Percentiles rank a stretch among this genome's conserved stretches.
phyloP scores from a whole-genome alignment of 2,113 vertebrate genomes.

The Cettia cetti region DNA sequence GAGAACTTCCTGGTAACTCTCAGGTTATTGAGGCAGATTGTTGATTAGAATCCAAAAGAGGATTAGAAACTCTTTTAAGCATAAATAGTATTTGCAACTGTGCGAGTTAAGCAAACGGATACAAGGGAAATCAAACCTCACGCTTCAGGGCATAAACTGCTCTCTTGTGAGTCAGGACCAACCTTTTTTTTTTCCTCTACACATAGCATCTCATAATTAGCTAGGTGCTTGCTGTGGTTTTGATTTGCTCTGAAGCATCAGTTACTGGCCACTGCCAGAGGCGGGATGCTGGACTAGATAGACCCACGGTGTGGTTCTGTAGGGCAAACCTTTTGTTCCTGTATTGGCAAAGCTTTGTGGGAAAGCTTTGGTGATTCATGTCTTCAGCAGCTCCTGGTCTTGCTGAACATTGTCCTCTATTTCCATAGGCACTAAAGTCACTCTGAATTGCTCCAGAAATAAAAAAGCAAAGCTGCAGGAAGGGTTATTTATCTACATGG shows the following conservation, averaged over 20 bases:
- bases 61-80: conserved; percentile 66
- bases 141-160: conserved; percentile 58
- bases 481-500: neutral
- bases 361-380: conserved; percentile 10
- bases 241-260: conserved; percentile 44
- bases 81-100: conserved; percentile 58
- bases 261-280: neutral
- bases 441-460: neutral
- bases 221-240: conserved; percentile 52
- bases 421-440: conserved; percentile 26
- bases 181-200: neutral
- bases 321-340: conserved; percentile 46
- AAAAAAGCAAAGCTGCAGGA: neutral
- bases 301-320: neutral
- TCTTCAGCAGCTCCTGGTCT: neutral
- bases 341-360: conserved; percentile 7
- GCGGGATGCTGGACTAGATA: neutral
- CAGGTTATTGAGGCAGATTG: conserved; percentile 52
- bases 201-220: conserved; percentile 25
- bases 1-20: conserved; percentile 59
- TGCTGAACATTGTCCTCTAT: neutral
- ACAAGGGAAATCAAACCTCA: conserved; percentile 62
- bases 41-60: conserved; percentile 63
- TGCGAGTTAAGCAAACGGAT: conserved; percentile 59
- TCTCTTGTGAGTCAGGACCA: conserved; percentile 63